A percentile compares a stretch with the other conserved stretches of the same genome.
These are phyloP conservation scores for Oryzias curvinotus DNA, from an alignment of 2,113 vertebrate genomes.

Conservation along the genomic window DNA sequence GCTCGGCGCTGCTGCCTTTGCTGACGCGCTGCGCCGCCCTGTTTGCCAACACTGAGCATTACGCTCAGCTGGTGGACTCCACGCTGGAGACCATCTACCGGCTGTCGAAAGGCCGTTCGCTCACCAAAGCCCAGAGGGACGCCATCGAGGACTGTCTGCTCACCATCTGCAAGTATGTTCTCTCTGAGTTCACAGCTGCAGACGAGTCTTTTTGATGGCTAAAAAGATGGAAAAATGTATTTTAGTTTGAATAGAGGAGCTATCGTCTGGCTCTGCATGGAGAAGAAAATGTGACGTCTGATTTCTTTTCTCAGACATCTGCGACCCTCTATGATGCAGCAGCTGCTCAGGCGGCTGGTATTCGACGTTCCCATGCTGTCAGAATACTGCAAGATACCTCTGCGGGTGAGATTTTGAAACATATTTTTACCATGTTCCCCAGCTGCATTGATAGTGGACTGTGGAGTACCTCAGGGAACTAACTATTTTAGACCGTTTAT, in stretches of 20 bases:
- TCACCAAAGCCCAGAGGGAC: slow-evolving; percentile 96
- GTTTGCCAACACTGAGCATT: slow-evolving; percentile 91
- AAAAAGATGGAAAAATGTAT: too few relatives aligned
- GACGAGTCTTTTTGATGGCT: not conserved
- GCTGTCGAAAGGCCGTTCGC: slow-evolving; percentile 93
- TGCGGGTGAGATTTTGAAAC: slow-evolving; percentile 79
- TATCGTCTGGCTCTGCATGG: not conserved
- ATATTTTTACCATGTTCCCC: not conserved
- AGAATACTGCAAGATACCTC: slow-evolving; percentile 94
- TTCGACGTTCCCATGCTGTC: slow-evolving; percentile 93
- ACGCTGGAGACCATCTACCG: slow-evolving; percentile 94
- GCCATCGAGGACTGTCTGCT: slow-evolving; percentile 94
- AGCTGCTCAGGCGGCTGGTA: slow-evolving; percentile 90
- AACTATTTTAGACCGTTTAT: too few relatives aligned
- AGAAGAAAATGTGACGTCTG: not conserved
- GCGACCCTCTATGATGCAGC: slow-evolving; percentile 95
- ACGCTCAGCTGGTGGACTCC: slow-evolving; percentile 87
- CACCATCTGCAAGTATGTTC: slow-evolving; percentile 90
- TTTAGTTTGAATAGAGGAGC: too few relatives aligned
- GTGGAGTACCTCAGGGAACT: too few relatives aligned
- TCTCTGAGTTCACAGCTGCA: not conserved
- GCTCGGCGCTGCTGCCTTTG: slow-evolving; percentile 90
- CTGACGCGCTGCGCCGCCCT: slow-evolving; percentile 94
- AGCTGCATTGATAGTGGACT: too few relatives aligned
- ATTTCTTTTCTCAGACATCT: slow-evolving; percentile 79